Conservation (phyloP, 2,888 invertebrate genomes). For the Microctonus hyperodae region DNA sequence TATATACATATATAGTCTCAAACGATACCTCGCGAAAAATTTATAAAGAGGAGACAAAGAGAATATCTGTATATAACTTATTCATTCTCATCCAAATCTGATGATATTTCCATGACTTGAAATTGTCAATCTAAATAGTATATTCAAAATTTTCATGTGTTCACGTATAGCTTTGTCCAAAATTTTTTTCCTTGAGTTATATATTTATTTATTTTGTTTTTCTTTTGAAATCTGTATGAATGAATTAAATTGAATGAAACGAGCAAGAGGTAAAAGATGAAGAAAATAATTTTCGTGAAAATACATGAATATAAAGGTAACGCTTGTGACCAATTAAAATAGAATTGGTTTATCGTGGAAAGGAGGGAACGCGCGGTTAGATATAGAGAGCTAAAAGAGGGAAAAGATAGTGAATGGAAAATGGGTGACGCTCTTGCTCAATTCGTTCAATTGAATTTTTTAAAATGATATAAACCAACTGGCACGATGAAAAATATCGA, state of each 20-base stretch:
- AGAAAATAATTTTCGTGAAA: not conserved
- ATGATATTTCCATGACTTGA: not conserved
- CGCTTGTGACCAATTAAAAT: conserved; percentile 28
- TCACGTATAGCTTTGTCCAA: not conserved
- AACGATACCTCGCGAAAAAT: conserved; percentile 2
- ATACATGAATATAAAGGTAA: not conserved
- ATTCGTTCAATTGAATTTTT: conserved; percentile 26
- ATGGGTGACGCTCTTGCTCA: conserved; percentile 1
- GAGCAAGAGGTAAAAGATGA: not conserved
- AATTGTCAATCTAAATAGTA: not conserved
- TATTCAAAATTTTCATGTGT: not conserved
- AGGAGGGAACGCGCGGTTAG: conserved; percentile 7
- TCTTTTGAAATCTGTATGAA: conserved; percentile 12
- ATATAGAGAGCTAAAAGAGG: conserved; percentile 10
- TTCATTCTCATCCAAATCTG: conserved; percentile 21
- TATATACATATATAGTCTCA: conserved; percentile 39
- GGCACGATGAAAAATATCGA: conserved; percentile 32
- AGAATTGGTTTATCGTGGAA: conserved; percentile 25
- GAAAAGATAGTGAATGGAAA: not conserved
- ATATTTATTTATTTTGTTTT: not conserved
- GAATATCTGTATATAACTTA: conserved; percentile 30
- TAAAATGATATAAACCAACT: conserved; percentile 32
- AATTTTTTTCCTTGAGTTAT: not conserved
- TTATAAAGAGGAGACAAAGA: conserved; percentile 10
- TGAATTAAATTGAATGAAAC: conserved; percentile 11